A percentile compares a stretch with the other conserved stretches of the same genome.
These are phyloP conservation scores for Mongoloraphidia duomilia DNA, from an alignment of 2,888 invertebrate species.

Conservation along the genomic window DNA sequence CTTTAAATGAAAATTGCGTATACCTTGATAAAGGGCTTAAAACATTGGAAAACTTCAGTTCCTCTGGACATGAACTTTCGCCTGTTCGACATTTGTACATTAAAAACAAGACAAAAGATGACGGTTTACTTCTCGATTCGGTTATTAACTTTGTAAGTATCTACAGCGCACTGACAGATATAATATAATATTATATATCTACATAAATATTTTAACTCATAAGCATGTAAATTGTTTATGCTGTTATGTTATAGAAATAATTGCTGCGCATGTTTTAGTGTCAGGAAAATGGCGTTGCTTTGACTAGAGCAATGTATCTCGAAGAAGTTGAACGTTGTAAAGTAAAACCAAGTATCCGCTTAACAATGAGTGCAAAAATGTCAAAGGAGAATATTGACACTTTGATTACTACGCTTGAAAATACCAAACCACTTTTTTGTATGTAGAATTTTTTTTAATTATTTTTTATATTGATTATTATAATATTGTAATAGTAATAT, in stretches of 20 bases:
- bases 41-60: not conserved
- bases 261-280: not conserved
- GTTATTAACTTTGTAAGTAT: constrained; percentile 1
- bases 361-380: not conserved
- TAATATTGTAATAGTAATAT: too few species aligned
- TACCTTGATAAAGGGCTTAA: not conserved
- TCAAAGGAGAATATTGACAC: not conserved
- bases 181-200: too few species aligned
- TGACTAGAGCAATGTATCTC: constrained; percentile 1
- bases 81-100: constrained; percentile 4
- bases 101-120: not conserved
- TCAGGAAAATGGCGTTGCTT: not conserved
- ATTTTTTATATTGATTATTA: too few species aligned
- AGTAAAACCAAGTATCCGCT: constrained; percentile 3
- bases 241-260: too few species aligned
- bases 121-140: not conserved
- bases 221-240: too few species aligned
- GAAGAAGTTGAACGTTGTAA: constrained; percentile 1
- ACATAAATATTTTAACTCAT: too few species aligned
- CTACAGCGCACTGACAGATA: too few species aligned
- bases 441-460: too few species aligned
- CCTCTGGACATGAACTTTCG: not conserved
- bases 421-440: too few species aligned
- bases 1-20: not conserved
- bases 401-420: not conserved